Evolutionary conservation across 1,140 invertebrate genomes (phyloP).

Genomic region (Zaprionus vittiger): DNA sequence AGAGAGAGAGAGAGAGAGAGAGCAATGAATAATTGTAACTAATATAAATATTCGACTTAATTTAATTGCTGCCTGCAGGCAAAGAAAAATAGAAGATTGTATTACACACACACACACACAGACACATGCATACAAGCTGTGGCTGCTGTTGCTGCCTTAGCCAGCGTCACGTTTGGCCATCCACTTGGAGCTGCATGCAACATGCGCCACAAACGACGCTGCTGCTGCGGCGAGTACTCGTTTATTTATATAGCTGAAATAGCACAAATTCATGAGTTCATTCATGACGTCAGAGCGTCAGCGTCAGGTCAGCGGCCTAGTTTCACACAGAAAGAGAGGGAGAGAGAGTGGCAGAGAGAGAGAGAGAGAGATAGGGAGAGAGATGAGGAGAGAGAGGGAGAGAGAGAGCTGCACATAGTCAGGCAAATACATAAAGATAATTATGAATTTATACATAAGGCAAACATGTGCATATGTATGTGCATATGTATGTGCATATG

Average conservation of each 20-base stretch:
- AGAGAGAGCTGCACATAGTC: slow-evolving; percentile 5
- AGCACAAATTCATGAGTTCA: slow-evolving; percentile 75
- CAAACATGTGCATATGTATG: neutral
- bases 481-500: slow-evolving; percentile 29
- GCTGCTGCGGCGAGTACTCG: slow-evolving; percentile 9
- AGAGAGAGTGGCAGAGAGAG: too few species aligned
- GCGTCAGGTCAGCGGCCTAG: slow-evolving; percentile 83
- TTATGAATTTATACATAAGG: slow-evolving; percentile 20
- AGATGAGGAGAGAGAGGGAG: neutral
- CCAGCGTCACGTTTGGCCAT: slow-evolving; percentile 35
- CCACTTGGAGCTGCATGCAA: slow-evolving; percentile 46
- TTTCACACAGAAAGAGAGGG: slow-evolving; percentile 38
- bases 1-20: neutral
- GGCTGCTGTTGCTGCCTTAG: slow-evolving; percentile 28
- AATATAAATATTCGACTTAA: neutral
- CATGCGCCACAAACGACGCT: slow-evolving; percentile 29
- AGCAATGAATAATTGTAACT: neutral
- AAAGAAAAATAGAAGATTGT: slow-evolving; percentile 33
- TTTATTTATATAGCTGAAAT: slow-evolving; percentile 49
- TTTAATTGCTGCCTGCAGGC: slow-evolving; percentile 3
- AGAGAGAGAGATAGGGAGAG: neutral
- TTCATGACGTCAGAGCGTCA: slow-evolving; percentile 80
- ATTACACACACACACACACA: slow-evolving; percentile 22
- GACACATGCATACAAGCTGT: neutral
- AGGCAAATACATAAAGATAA: slow-evolving; percentile 25